Conservation (phyloP, 64 coral and sea anemone species). For the Anthopleura sola region DNA sequence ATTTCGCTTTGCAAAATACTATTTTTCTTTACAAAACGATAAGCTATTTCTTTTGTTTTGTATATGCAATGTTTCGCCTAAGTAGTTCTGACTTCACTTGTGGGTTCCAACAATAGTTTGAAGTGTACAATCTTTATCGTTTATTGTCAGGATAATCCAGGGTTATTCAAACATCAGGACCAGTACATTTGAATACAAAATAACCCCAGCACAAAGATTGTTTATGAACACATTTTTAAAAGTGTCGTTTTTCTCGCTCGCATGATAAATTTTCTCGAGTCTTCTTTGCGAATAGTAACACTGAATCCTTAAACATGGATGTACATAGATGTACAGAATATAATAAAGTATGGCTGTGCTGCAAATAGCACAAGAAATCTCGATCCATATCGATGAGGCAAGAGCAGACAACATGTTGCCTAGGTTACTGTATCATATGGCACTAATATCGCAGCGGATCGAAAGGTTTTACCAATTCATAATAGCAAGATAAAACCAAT, state of each 20-base stretch:
- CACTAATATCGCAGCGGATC: neutral
- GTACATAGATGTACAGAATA: neutral
- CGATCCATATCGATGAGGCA: neutral
- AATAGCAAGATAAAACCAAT: neutral
- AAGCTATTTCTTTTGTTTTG: neutral
- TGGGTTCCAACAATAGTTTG: neutral
- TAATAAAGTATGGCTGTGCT: neutral
- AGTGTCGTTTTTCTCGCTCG: neutral
- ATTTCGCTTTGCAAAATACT: no score
- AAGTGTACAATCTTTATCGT: neutral
- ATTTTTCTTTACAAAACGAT: no score
- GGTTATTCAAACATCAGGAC: neutral
- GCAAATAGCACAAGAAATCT: neutral
- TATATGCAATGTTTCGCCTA: neutral
- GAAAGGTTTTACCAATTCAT: neutral
- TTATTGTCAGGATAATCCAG: neutral
- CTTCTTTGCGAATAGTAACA: neutral
- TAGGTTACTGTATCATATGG: neutral
- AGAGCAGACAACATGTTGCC: neutral
- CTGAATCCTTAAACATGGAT: neutral
- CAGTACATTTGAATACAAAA: neutral
- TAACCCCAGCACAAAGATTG: neutral
- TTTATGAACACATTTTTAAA: neutral
- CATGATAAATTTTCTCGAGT: neutral
- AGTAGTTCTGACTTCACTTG: neutral